A percentile compares a stretch with the other conserved stretches of the same genome.
Conservation (phyloP, 64 coral and sea anemone genomes). For the Montipora capricornis region DNA sequence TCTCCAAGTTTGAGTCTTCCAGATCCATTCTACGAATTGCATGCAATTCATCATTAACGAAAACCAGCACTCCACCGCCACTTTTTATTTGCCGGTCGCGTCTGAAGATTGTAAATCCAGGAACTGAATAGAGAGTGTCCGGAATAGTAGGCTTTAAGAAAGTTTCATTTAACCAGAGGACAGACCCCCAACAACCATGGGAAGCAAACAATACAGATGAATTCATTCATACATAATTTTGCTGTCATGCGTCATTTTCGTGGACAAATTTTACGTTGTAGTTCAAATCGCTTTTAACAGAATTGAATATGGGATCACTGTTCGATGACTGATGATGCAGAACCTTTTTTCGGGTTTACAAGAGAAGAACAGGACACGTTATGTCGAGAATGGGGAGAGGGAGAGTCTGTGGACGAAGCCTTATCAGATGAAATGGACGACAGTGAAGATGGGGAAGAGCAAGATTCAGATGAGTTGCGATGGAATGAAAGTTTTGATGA, state of each 20-base stretch:
- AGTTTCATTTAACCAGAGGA: not conserved
- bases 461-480: not conserved
- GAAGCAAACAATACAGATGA: no score
- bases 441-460: no score
- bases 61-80: slow-evolving; percentile 2
- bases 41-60: slow-evolving; percentile 4
- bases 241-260: no score
- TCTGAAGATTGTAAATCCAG: slow-evolving; percentile 3
- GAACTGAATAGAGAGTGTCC: not conserved
- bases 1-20: slow-evolving; percentile 38
- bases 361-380: not conserved
- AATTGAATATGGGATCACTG: no score
- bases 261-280: no score
- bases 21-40: slow-evolving; percentile 4
- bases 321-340: no score
- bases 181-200: no score
- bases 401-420: no score
- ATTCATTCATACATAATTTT: no score
- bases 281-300: no score
- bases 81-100: not conserved
- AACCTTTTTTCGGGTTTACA: not conserved
- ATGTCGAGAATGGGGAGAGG: no score
- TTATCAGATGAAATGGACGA: no score
- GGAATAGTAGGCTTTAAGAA: slow-evolving; percentile 3
- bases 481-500: slow-evolving; percentile 30